Evolutionary conservation across 1,140 invertebrate species (phyloP).

Genomic region (Nasonia vitripennis): DNA sequence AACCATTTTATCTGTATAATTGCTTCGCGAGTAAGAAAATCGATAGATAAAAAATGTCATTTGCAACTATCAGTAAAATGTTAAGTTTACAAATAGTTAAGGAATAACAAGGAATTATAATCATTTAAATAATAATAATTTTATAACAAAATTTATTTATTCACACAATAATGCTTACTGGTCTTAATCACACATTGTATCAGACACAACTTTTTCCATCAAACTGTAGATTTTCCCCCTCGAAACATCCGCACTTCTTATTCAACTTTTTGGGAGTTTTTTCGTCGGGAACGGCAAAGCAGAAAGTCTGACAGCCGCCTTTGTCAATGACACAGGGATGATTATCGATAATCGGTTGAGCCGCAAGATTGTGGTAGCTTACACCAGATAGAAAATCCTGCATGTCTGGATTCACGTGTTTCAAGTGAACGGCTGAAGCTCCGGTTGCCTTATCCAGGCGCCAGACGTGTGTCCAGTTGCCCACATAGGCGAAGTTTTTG

Average conservation of each 20-base stretch:
- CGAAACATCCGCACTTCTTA: neutral
- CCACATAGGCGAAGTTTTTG: neutral
- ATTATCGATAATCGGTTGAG: neutral
- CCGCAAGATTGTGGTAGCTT: neutral
- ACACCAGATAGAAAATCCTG: neutral
- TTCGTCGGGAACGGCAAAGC: neutral
- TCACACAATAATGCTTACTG: neutral
- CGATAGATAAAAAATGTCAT: no score
- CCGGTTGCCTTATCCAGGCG: slow-evolving; percentile 9
- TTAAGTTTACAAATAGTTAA: no score
- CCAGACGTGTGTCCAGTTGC: slow-evolving; percentile 21
- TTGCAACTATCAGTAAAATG: no score
- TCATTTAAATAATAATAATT: no score
- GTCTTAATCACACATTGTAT: neutral
- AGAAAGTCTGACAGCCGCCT: slow-evolving; percentile 34
- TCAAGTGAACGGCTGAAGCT: neutral
- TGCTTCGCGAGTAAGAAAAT: no score
- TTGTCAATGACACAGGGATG: neutral
- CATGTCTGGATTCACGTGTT: neutral
- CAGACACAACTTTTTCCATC: neutral
- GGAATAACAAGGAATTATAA: neutral
- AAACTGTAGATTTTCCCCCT: neutral
- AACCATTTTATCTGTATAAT: no score
- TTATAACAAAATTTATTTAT: neutral
- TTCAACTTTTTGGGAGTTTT: neutral